Evolutionary conservation across 2,113 vertebrate species (phyloP).

Genomic region (Tyto alba): DNA sequence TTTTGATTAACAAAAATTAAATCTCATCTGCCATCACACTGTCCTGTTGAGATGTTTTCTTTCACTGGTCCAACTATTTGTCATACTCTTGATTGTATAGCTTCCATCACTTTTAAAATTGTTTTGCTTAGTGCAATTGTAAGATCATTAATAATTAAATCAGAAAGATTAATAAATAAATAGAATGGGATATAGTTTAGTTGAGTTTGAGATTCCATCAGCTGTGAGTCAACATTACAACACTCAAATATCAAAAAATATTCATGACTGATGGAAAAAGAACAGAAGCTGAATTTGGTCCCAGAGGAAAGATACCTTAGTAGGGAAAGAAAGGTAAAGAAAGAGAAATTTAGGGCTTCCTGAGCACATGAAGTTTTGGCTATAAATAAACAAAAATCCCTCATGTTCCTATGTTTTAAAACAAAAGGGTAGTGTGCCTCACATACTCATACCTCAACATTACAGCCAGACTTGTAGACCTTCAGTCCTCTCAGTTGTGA

Average conservation of each 20-base stretch:
- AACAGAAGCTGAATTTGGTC: neutral
- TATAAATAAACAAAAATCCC: neutral
- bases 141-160: constrained; percentile 37
- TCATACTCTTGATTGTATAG: neutral
- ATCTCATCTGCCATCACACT: neutral
- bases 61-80: neutral
- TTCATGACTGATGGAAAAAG: neutral
- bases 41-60: neutral
- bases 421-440: neutral
- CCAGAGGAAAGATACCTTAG: neutral
- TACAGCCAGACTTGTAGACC: neutral
- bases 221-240: constrained; percentile 17
- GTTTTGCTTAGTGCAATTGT: neutral
- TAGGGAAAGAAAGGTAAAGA: neutral
- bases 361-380: neutral
- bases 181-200: neutral
- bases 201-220: neutral
- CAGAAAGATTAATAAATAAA: constrained; percentile 40
- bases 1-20: neutral
- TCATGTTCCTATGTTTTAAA: neutral
- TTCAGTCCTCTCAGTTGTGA: neutral
- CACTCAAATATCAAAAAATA: neutral
- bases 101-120: constrained; percentile 10
- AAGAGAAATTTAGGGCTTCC: neutral
- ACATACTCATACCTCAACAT: neutral